Evolutionary conservation across 2,888 invertebrate genomes (phyloP).

Genomic region (Andrena bicolor): DNA sequence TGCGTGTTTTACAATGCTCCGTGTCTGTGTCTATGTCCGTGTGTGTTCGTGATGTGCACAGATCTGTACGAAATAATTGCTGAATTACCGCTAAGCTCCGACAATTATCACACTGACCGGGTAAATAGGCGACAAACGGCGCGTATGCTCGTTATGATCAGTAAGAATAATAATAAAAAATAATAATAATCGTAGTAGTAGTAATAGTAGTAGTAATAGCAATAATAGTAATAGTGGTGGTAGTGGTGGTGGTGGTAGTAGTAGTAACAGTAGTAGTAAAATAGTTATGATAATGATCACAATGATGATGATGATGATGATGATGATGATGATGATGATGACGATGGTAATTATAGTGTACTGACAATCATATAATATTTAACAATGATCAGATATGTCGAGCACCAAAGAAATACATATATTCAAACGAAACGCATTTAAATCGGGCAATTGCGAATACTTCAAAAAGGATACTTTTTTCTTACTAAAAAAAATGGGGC

Average conservation of each 20-base stretch:
- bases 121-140: constrained; percentile 78
- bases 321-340: constrained; percentile 39
- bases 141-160: constrained; percentile 73
- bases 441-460: constrained; percentile 41
- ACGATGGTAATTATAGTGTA: constrained; percentile 49
- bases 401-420: constrained; percentile 83
- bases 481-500: too few relatives aligned
- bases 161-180: constrained; percentile 30
- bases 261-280: constrained; percentile 23
- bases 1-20: constrained; percentile 78
- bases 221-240: constrained; percentile 4
- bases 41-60: constrained; percentile 8
- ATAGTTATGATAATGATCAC: constrained; percentile 36
- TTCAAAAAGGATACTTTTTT: background rate
- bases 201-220: constrained; percentile 15
- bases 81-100: constrained; percentile 78
- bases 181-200: constrained; percentile 7
- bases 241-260: constrained; percentile 14
- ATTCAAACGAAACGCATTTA: constrained; percentile 61
- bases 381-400: constrained; percentile 81
- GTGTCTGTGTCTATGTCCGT: constrained; percentile 68
- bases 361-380: constrained; percentile 64
- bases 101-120: constrained; percentile 79
- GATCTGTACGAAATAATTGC: constrained; percentile 79
- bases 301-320: constrained; percentile 39